A percentile compares a stretch with the other conserved stretches of the same genome.
Conservation (phyloP, 2,888 invertebrate species). For the Drosophila silvestris region DNA sequence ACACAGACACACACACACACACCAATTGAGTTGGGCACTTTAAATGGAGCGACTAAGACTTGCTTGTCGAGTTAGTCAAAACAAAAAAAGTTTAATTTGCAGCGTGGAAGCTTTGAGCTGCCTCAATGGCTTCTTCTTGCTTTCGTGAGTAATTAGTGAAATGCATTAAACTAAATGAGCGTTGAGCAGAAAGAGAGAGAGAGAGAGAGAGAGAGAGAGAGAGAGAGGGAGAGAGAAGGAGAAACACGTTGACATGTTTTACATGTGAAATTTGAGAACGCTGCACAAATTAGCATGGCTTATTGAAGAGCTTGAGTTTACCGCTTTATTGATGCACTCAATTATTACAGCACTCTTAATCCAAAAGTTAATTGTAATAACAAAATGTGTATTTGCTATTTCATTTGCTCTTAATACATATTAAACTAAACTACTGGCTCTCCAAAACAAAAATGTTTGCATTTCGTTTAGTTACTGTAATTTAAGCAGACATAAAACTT, state of each 20-base stretch:
- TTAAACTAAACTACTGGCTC: slow-evolving; percentile 29
- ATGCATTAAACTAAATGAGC: slow-evolving; percentile 75
- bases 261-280: slow-evolving; percentile 18
- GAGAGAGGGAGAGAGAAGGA: not conserved
- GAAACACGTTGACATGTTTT: not conserved
- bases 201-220: not conserved
- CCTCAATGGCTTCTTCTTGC: slow-evolving; percentile 42
- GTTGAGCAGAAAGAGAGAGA: slow-evolving; percentile 6
- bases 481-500: slow-evolving; percentile 51
- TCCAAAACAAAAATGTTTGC: slow-evolving; percentile 21
- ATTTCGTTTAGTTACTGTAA: slow-evolving; percentile 51
- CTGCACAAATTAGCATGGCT: slow-evolving; percentile 36
- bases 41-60: slow-evolving; percentile 66
- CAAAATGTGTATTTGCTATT: not conserved
- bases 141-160: slow-evolving; percentile 69
- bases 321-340: not conserved
- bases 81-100: slow-evolving; percentile 63
- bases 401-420: slow-evolving; percentile 28
- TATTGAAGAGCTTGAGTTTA: slow-evolving; percentile 15
- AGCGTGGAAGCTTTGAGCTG: slow-evolving; percentile 31
- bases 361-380: not conserved
- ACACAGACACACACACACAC: slow-evolving; percentile 17
- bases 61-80: slow-evolving; percentile 63
- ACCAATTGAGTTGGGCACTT: slow-evolving; percentile 67
- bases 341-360: slow-evolving; percentile 4